These are phyloP conservation scores for Cephus spinipes DNA, from an alignment of 2,888 invertebrate genomes.

Conservation along the genomic window DNA sequence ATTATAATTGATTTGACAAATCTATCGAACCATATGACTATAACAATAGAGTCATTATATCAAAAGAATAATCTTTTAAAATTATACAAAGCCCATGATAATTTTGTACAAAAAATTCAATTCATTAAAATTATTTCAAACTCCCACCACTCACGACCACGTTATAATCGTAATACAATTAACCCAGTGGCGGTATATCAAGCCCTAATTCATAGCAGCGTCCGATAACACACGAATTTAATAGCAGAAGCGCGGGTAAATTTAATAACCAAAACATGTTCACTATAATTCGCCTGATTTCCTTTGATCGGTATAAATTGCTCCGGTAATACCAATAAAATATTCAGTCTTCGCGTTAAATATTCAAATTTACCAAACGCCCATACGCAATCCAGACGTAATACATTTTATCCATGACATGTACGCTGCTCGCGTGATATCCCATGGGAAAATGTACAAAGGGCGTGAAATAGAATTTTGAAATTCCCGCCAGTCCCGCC, in stretches of 20 bases:
- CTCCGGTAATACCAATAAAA: not conserved
- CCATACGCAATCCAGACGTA: too few species aligned
- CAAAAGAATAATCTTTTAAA: too few species aligned
- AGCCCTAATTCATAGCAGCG: not conserved
- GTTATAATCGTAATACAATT: not conserved
- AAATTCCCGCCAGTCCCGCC: too few species aligned
- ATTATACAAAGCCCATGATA: not conserved
- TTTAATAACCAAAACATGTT: not conserved
- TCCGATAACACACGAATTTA: not conserved
- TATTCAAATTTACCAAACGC: too few species aligned
- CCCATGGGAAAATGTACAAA: too few species aligned
- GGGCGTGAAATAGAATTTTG: too few species aligned
- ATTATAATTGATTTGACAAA: too few species aligned
- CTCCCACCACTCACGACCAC: not conserved
- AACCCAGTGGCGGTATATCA: not conserved
- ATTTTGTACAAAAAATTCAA: not conserved
- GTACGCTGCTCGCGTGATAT: too few species aligned
- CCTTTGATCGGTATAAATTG: not conserved
- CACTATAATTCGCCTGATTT: not conserved
- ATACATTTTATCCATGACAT: too few species aligned
- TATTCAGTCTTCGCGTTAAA: too few species aligned
- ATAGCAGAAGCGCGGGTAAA: not conserved
- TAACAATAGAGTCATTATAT: too few species aligned
- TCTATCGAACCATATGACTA: too few species aligned
- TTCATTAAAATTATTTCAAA: not conserved